Conservation (phyloP, 2,888 invertebrate species). For the Adineta ricciae region DNA sequence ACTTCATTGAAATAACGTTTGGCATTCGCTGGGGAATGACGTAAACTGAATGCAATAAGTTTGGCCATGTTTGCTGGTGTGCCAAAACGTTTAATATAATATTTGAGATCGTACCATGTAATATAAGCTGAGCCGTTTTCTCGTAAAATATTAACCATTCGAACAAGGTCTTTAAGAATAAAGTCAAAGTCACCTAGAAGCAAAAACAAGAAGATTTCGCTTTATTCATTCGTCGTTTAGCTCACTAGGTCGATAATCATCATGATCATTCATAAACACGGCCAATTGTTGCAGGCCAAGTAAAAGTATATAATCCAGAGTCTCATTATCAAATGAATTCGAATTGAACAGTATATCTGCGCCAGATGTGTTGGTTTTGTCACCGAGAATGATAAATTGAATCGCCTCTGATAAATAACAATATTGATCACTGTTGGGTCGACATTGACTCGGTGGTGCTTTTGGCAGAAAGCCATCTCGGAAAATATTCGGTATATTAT, state of each 20-base stretch:
- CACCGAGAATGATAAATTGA: conserved; percentile 23
- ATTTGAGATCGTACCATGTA: background rate
- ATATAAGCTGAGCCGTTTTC: background rate
- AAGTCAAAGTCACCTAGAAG: background rate
- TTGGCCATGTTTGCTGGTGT: background rate
- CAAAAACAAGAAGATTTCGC: background rate
- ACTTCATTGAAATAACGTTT: background rate
- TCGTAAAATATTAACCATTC: background rate
- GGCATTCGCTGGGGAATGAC: background rate
- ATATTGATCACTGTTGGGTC: background rate
- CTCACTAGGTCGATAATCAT: background rate
- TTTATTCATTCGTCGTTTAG: background rate
- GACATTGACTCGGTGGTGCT: background rate
- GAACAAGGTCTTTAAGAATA: background rate
- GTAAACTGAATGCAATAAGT: background rate
- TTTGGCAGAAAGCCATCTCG: background rate
- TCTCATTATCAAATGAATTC: background rate
- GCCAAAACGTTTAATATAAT: background rate
- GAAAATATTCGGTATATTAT: background rate
- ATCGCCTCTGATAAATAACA: background rate
- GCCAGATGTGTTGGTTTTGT: background rate
- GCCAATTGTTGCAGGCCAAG: background rate
- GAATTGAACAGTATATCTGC: background rate
- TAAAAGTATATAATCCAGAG: background rate
- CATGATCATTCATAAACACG: background rate